Evolutionary conservation across 2,888 invertebrate genomes (phyloP), one percentile per base, ranked within the genome.

Genomic region (Meliscaeva auricollis): DNA sequence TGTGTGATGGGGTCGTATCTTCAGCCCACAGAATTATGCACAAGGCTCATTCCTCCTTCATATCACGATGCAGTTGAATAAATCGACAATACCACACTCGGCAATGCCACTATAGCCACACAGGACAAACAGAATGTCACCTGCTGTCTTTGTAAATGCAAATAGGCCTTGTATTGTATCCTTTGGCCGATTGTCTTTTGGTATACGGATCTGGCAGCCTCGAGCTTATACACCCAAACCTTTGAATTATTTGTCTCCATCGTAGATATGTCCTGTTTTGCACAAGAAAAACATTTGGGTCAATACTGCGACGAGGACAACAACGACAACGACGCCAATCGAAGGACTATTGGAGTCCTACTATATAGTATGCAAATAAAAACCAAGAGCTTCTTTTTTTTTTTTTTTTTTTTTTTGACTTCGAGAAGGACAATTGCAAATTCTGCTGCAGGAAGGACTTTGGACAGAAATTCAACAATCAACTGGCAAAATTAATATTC

Each of bases 101-200:
- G 52, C 58, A 83, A 46, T 38, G 11, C 35, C 35, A 38, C 8
- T 32, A 32, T 6, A 8, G 9, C 8, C 35, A 46, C 30, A 64
- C 44, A 64, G 46, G 30, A 64, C 66, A 72, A 75, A 75, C 26
- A 72, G 72, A 84, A 75, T 75, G 79, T 84, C 84, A 84, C 79
- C 84, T 84, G 84, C 75, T 84, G 79, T 84, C 84, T 79, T 84
- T 44, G 60, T 41, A 79, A 79, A 84, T 84, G 79, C 75, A 84
- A 84, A 84, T 84, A 75, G 79, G 68, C 70, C 75, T 46, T 32
- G 64, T 70, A 48, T 35, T 48, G 30, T 50, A 13, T 69, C 66
- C 68, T 32, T 60, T 58, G 13, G 20, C 38, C 48, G n/a, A 56
- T 56, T 72, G 50, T 58, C 72, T 58, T 46, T 62, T 13, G 46